These are phyloP conservation scores for Cactoblastis cactorum DNA, from an alignment of 2,888 invertebrate genomes.

Conservation along the genomic window DNA sequence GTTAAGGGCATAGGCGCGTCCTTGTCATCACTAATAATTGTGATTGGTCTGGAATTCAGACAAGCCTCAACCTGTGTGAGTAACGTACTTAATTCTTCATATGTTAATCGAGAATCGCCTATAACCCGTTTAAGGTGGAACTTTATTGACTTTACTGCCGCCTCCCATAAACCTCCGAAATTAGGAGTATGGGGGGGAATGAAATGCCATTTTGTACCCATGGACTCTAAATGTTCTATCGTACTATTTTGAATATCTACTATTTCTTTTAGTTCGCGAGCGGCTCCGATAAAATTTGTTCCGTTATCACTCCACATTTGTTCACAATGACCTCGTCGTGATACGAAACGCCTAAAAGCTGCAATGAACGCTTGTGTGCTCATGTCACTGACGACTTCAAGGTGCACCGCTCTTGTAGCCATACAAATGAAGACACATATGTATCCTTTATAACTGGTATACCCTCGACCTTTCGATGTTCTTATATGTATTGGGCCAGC, in stretches of 20 bases:
- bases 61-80: not conserved
- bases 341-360: constrained; percentile 24
- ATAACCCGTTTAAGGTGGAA: not conserved
- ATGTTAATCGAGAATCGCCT: not conserved
- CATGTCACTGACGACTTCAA: constrained; percentile 12
- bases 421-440: not conserved
- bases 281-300: constrained; percentile 18
- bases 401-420: not conserved
- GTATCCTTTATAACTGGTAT: constrained; percentile 19
- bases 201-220: not conserved
- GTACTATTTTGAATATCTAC: not conserved
- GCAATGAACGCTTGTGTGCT: constrained; percentile 29
- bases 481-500: constrained; percentile 23
- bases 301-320: constrained; percentile 26
- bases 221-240: not conserved
- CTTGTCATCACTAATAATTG: not conserved
- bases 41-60: not conserved
- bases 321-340: constrained; percentile 22
- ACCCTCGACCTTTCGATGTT: constrained; percentile 20
- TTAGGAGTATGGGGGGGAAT: not conserved
- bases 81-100: not conserved
- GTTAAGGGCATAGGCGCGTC: not conserved
- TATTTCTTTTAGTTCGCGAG: not conserved
- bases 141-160: not conserved
- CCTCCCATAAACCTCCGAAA: not conserved